These are phyloP conservation scores for Falco columbarius DNA, from an alignment of 2,797 vertebrate genomes.

Conservation along the genomic window DNA sequence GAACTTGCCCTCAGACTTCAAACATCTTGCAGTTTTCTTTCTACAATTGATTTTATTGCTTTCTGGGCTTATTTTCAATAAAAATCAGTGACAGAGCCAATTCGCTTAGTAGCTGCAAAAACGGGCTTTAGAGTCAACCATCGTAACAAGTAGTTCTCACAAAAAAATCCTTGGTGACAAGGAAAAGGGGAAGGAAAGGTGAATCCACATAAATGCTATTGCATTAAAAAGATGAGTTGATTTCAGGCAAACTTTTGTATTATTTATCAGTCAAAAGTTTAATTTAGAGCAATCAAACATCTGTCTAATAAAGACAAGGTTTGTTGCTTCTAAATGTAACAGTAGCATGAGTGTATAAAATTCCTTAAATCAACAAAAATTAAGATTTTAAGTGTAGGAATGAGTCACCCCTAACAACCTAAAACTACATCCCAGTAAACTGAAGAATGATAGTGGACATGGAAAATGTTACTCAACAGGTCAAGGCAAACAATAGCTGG, in stretches of 20 bases:
- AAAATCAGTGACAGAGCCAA: not conserved
- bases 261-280: not conserved
- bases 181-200: not conserved
- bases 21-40: not conserved
- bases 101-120: not conserved
- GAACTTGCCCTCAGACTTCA: not conserved
- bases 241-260: not conserved
- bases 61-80: slow-evolving; percentile 27
- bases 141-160: not conserved
- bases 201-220: not conserved
- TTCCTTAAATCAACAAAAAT: not conserved
- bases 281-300: not conserved
- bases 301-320: not conserved
- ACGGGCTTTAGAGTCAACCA: not conserved
- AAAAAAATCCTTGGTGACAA: not conserved
- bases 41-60: not conserved
- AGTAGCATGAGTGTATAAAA: not conserved
- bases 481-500: not conserved
- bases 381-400: not conserved
- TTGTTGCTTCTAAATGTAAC: not conserved
- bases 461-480: not conserved
- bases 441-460: not conserved
- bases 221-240: not conserved
- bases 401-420: not conserved
- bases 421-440: not conserved